Evolutionary conservation across 2,113 vertebrate species (phyloP), one percentile per base, ranked within the genome.

Genomic region (Crotalus horridus): DNA sequence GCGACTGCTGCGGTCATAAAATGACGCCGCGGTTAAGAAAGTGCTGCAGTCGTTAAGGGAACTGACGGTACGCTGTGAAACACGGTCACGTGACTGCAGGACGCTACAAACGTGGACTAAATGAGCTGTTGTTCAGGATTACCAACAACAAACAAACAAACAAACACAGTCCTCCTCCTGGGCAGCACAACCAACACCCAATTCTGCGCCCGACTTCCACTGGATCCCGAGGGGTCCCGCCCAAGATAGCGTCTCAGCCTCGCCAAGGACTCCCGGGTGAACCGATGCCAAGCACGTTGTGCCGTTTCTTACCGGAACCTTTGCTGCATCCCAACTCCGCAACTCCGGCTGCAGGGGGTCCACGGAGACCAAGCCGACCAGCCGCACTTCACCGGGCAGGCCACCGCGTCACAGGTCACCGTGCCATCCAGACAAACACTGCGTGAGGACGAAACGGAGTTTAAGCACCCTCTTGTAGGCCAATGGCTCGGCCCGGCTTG

Each of bases 291-390:
- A 1, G 5, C 13, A 17, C 13, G 64, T 7, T 17, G 6, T 7
- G 0, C 5, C 0, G 0, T 15, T 20, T 17, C 43, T 59, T 87
- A 98, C 99, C 99, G 98, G 97, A 98, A 99, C 58, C 98, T 97
- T 51, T 98, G 97, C 94, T 98, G 97, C 20, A 98, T 88, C 21
- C 98, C 98, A 0, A 95, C 89, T 24, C 98, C 98, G 89, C 99
- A 99, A 89, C 96, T 97, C 15, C 94, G 97, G 91, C 98, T 98
- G 74, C 99, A 99, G 0, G 96, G 97, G 0, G 98, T 97, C 99
- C 99, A 99, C 0, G 98, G 97, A 0, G 98, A 98, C 99, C 98
- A 99, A 24, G 97, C 95, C 0, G 99, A 99, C 99, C 98, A 99
- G 56, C 97, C 96, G n/a, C 99, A 99, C 94, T 90, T n/a, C 1